phyloP scores from a whole-genome alignment of 1,140 invertebrate genomes.

The Brachionus asplanchnoidis region DNA sequence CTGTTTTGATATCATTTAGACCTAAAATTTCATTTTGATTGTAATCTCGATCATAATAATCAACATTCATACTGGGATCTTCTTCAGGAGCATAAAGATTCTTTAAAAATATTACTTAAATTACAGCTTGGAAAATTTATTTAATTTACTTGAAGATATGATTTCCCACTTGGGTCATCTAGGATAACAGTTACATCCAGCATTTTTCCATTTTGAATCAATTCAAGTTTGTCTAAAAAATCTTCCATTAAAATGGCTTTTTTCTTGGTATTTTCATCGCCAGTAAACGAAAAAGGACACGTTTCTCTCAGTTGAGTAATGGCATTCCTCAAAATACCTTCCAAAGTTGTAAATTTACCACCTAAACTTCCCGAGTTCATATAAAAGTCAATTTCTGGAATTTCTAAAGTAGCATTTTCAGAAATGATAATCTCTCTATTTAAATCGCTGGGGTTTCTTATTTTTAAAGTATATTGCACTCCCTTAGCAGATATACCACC shows the following conservation, averaged over 20 bases:
- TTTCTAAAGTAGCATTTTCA: constrained; percentile 77
- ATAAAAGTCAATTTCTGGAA: constrained; percentile 85
- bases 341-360: constrained; percentile 89
- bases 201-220: constrained; percentile 50
- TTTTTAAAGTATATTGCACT: constrained; percentile 69
- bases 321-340: constrained; percentile 65
- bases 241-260: not conserved
- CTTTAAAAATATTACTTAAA: constrained; percentile 55
- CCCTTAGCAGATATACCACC: constrained; percentile 80
- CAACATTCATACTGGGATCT: constrained; percentile 70
- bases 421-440: constrained; percentile 89
- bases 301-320: constrained; percentile 49
- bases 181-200: constrained; percentile 69
- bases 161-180: constrained; percentile 94
- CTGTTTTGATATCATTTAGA: constrained; percentile 92
- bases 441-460: constrained; percentile 73
- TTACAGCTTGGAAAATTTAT: not conserved
- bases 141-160: constrained; percentile 74
- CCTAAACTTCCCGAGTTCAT: constrained; percentile 76
- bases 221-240: not conserved
- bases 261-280: constrained; percentile 59
- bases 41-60: constrained; percentile 73
- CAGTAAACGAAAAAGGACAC: constrained; percentile 43
- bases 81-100: constrained; percentile 69
- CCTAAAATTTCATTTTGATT: constrained; percentile 94